These are phyloP conservation scores for Origma solitaria DNA, from an alignment of 2,113 vertebrate genomes.

Conservation along the genomic window DNA sequence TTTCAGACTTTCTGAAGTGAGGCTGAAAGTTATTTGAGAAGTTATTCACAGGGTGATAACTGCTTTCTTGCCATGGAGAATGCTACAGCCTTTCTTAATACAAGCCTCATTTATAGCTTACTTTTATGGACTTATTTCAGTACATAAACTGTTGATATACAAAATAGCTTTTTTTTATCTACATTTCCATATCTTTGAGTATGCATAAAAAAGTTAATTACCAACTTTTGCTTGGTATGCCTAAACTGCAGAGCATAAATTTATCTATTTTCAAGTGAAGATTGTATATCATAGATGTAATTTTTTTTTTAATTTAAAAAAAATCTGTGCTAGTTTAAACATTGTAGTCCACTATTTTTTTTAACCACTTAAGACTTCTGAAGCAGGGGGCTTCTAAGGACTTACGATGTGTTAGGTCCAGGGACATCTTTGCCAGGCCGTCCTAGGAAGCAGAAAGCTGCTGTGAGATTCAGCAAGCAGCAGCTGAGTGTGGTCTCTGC, in stretches of 20 bases:
- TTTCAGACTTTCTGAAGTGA: slow-evolving; percentile 29
- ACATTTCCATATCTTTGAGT: neutral
- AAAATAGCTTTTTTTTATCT: slow-evolving; percentile 1
- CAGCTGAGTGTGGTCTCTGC: neutral
- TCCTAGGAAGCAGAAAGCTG: neutral
- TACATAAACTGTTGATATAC: neutral
- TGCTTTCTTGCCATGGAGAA: neutral
- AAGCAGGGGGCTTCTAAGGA: neutral
- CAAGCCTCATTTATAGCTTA: neutral
- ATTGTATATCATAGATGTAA: neutral
- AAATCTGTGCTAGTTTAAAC: neutral
- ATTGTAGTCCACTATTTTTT: neutral
- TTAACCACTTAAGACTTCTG: neutral
- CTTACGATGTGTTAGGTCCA: neutral
- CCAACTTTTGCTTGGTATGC: neutral
- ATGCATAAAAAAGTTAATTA: neutral
- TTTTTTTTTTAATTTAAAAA: neutral
- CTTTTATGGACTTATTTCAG: neutral
- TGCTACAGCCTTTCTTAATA: neutral
- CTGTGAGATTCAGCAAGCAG: neutral
- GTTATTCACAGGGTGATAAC: slow-evolving; percentile 11
- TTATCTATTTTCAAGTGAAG: neutral
- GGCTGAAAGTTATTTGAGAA: slow-evolving; percentile 41
- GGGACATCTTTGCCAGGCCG: neutral
- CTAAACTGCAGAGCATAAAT: neutral